Conservation (phyloP, 2,888 invertebrate species). For the Quadriops clusia region DNA sequence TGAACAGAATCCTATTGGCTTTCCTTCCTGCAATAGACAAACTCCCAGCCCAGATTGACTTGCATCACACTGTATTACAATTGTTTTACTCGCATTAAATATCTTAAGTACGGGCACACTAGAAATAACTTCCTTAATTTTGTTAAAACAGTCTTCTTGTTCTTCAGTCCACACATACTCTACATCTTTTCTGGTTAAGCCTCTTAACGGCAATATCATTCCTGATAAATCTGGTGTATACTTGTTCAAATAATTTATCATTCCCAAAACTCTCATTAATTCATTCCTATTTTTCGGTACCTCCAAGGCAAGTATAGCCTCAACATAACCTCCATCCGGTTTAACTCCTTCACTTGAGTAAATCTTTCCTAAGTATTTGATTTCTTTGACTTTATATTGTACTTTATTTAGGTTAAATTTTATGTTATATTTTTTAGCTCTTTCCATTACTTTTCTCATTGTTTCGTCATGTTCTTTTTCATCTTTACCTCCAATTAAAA, state of each 20-base stretch:
- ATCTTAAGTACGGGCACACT: too few relatives aligned
- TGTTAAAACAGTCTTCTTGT: too few relatives aligned
- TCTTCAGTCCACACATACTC: slow-evolving; percentile 11
- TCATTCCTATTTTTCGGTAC: slow-evolving; percentile 14
- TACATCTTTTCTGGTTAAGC: slow-evolving; percentile 14
- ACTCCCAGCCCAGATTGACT: too few relatives aligned
- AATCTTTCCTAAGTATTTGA: slow-evolving; percentile 22
- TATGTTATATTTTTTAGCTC: slow-evolving; percentile 18
- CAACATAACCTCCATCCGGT: slow-evolving; percentile 11
- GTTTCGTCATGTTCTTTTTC: slow-evolving; percentile 20
- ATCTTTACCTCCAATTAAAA: slow-evolving; percentile 14
- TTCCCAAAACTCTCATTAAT: slow-evolving; percentile 15
- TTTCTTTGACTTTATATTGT: slow-evolving; percentile 17
- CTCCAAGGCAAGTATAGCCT: slow-evolving; percentile 13
- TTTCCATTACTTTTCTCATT: slow-evolving; percentile 18
- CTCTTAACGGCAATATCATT: slow-evolving; percentile 14
- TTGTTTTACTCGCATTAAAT: too few relatives aligned
- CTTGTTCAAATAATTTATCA: slow-evolving; percentile 15
- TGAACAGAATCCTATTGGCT: too few relatives aligned
- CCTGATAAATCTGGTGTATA: slow-evolving; percentile 17
- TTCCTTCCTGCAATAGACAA: too few relatives aligned
- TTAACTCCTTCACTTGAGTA: slow-evolving; percentile 13
- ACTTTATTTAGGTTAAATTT: slow-evolving; percentile 24
- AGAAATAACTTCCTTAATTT: too few relatives aligned
- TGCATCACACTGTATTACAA: too few relatives aligned